These are phyloP conservation scores for Agelas oroides DNA, from an alignment of 37 sponge, comb jelly and placozoan genomes.

Conservation along the genomic window DNA sequence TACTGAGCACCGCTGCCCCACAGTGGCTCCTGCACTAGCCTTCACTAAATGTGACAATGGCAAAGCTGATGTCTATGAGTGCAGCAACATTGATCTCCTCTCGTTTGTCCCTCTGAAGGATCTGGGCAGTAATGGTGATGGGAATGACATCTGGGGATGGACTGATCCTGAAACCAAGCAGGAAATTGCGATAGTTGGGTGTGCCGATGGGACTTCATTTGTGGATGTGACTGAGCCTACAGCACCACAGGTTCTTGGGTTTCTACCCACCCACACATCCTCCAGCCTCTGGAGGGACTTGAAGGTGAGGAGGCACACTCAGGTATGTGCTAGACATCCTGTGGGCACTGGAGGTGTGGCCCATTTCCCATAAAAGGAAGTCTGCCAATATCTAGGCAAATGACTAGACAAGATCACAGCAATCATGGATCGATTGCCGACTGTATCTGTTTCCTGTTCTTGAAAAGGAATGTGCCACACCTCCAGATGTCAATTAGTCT, in stretches of 20 bases:
- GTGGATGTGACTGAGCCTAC: slow-evolving; percentile 78
- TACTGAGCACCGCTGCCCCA: slow-evolving; percentile 41
- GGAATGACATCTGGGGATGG: slow-evolving; percentile 87
- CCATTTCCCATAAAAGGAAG: too few species aligned
- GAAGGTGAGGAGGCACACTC: too few species aligned
- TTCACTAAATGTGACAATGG: slow-evolving; percentile 51
- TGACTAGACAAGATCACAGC: too few species aligned
- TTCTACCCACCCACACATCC: slow-evolving; percentile 63
- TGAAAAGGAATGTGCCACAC: too few species aligned
- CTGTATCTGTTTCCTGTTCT: too few species aligned
- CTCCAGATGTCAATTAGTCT: too few species aligned
- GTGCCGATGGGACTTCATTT: slow-evolving; percentile 74
- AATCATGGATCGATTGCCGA: too few species aligned
- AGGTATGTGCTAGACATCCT: too few species aligned
- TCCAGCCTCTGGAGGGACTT: slow-evolving; percentile 73
- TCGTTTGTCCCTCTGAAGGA: slow-evolving; percentile 57
- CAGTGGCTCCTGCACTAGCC: neutral
- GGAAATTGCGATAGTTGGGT: slow-evolving; percentile 76
- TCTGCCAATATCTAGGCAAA: too few species aligned
- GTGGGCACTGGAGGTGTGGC: too few species aligned
- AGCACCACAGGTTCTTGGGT: slow-evolving; percentile 59
- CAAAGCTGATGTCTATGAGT: slow-evolving; percentile 69
- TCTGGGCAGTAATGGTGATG: slow-evolving; percentile 56
- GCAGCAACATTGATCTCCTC: slow-evolving; percentile 71
- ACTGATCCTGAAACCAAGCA: slow-evolving; percentile 66